Base-by-base conservation (phyloP, 2,113 vertebrate species). In the Chloroceryle aenea region DNA sequence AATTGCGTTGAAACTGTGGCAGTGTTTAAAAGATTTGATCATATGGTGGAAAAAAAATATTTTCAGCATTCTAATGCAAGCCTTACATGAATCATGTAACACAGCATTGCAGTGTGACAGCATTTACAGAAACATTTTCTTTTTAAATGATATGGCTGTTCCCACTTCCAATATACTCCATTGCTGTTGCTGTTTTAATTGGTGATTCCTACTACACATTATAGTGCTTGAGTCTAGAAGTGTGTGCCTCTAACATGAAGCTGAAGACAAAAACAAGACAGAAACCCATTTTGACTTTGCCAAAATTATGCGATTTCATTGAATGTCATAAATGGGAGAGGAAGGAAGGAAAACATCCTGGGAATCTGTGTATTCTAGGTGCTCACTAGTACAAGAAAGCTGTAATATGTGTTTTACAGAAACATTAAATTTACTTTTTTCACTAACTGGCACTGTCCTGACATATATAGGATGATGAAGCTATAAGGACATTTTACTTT, bases 141-240 rank as follows among this genome's bases (percentile, higher is more conserved):
- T 90, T 93, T 81, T 86, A 72, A 75, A 45, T 88, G 55, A 84
- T 66, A 87, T 14, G 76, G 90, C 90, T 94, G 55, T 97, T 96
- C 87, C 77, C 79, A 84, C 92, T 96, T 93, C 92, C 93, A 97
- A 96, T 97, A 95, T 98, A 95, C 96, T 97, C 63, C 43, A 86
- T 80, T 55, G 34, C 17, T 80, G 66, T 38, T 73, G 85, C 45
- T 59, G 25, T 81, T 87, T 72, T 91, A 96, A 96, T 95, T 89
- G 47, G 47, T 48, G 79, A 93, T 98, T 97, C 98, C 97, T 94
- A 97, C 96, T 97, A 97, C 98, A 98, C 98, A 98, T 99, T 98
- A 98, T 95, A 97, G 95, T 97, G 96, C 93, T 98, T 91, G 96
- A 95, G 90, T 95, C 89, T 79, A 97, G 90, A 97, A 96, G 87